Conservation (phyloP, 2,797 vertebrate genomes). For the Ateles fusciceps region DNA sequence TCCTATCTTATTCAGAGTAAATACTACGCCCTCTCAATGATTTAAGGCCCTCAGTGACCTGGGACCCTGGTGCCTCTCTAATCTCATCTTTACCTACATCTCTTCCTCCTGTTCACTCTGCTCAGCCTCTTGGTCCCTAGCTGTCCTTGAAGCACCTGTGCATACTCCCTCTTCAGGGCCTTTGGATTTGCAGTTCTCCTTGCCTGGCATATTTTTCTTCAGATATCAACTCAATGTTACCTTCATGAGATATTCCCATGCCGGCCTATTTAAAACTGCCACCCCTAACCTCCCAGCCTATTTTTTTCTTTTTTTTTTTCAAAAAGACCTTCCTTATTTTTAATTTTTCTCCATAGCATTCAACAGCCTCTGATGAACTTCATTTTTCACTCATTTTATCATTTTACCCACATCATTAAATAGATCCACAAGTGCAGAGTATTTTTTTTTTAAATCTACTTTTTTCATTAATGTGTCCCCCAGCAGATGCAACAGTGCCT, state of each 20-base stretch:
- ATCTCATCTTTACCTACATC: no score
- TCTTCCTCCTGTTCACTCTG: background rate
- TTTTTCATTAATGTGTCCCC: background rate
- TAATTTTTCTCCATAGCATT: background rate
- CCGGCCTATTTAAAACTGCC: background rate
- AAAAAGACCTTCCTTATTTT: background rate
- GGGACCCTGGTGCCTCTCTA: background rate
- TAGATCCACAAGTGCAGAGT: background rate
- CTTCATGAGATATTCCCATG: background rate
- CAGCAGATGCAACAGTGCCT: background rate
- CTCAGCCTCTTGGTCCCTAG: background rate
- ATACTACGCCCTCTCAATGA: background rate
- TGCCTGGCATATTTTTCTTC: background rate
- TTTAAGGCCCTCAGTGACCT: background rate
- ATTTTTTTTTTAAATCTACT: background rate
- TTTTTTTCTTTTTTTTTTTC: background rate
- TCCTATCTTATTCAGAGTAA: background rate
- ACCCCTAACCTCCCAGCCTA: background rate
- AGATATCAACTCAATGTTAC: background rate
- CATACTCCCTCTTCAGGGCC: rapidly evolving
- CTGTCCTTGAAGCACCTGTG: background rate
- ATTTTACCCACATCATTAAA: background rate
- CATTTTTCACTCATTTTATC: background rate
- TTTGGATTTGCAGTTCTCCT: background rate
- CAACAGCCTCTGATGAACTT: background rate